A percentile compares a stretch with the other conserved stretches of the same genome.
phyloP scores from a whole-genome alignment of 2,888 invertebrate species.

The Erebia ligea region DNA sequence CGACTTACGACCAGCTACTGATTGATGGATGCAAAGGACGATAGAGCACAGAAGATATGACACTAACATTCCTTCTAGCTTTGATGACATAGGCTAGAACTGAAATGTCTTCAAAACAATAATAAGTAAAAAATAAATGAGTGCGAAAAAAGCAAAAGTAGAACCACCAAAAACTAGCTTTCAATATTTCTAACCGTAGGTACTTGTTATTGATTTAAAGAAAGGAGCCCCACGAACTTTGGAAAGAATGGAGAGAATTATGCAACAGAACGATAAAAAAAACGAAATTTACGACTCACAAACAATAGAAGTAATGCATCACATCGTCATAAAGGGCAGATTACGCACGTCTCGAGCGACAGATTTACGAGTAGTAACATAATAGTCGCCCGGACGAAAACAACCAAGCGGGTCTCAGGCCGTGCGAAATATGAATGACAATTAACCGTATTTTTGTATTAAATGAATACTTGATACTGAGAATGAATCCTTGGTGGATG shows the following conservation, averaged over 20 bases:
- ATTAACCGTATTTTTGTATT: slow-evolving; percentile 16
- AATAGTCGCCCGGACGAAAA: slow-evolving; percentile 51
- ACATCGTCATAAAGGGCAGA: slow-evolving; percentile 80
- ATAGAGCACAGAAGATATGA: too few species aligned
- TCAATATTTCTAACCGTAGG: slow-evolving; percentile 22
- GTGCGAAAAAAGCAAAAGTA: neutral
- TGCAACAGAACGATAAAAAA: slow-evolving; percentile 38
- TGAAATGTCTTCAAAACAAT: neutral
- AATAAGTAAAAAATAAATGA: neutral
- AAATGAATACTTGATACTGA: slow-evolving; percentile 11
- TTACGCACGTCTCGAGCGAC: slow-evolving; percentile 67
- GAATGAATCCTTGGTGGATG: neutral
- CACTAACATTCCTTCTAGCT: neutral
- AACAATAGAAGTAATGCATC: slow-evolving; percentile 77
- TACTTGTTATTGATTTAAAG: slow-evolving; percentile 33
- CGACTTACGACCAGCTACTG: too few species aligned
- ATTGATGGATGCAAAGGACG: too few species aligned
- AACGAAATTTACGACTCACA: slow-evolving; percentile 63
- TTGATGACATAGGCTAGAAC: neutral
- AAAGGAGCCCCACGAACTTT: slow-evolving; percentile 33
- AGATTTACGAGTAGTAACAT: slow-evolving; percentile 74
- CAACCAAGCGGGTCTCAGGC: slow-evolving; percentile 16
- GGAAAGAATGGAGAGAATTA: slow-evolving; percentile 32
- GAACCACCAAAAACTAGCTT: slow-evolving; percentile 4
- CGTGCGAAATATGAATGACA: slow-evolving; percentile 29